A percentile compares a stretch with the other conserved stretches of the same genome.
Conservation (phyloP, 2,888 invertebrate genomes). For the Platycheirus rosarum region DNA sequence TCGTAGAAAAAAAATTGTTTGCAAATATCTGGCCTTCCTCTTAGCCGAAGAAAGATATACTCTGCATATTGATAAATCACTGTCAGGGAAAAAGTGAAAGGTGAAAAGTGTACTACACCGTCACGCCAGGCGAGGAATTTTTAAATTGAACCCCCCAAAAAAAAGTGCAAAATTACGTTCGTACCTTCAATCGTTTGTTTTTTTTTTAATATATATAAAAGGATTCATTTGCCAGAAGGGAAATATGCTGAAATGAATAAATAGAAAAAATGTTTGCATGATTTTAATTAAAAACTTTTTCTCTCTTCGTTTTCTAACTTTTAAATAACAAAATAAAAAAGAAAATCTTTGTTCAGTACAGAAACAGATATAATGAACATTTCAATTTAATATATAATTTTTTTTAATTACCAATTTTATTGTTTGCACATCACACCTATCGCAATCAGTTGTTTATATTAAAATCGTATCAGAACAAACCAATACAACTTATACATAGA, state of each 20-base stretch:
- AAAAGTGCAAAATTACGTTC: slow-evolving; percentile 12
- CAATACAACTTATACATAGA: neutral
- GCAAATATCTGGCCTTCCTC: no score
- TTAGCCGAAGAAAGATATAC: neutral
- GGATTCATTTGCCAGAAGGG: neutral
- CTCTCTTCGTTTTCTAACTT: neutral
- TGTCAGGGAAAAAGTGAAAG: slow-evolving; percentile 23
- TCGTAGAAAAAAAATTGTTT: neutral
- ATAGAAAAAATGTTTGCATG: neutral
- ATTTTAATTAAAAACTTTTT: neutral
- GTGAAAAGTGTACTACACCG: slow-evolving; percentile 46
- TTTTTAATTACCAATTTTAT: neutral
- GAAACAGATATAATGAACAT: neutral
- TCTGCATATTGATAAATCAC: slow-evolving; percentile 3
- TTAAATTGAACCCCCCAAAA: slow-evolving; percentile 49
- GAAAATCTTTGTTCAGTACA: neutral
- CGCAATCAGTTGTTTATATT: neutral
- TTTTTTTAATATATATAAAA: neutral
- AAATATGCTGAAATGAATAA: neutral
- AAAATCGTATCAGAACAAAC: neutral
- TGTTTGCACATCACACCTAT: neutral
- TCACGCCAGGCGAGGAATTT: slow-evolving; percentile 55
- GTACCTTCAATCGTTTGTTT: neutral
- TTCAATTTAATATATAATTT: neutral
- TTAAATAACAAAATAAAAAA: neutral